Conservation (phyloP, 2,888 invertebrate genomes). For the Laspeyria flexula region DNA sequence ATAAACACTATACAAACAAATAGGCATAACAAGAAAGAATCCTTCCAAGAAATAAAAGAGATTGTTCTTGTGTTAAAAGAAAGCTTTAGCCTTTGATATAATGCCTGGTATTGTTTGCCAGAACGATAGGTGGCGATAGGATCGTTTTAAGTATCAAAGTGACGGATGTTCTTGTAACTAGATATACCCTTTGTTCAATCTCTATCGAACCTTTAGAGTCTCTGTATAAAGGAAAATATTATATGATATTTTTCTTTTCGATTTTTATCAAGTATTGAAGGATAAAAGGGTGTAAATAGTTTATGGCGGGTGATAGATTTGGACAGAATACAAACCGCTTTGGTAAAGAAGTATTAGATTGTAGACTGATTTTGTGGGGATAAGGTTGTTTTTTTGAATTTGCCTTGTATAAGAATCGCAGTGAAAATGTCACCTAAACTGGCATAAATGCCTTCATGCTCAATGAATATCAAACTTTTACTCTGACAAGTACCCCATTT, state of each 20-base stretch:
- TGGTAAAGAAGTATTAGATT: too few relatives aligned
- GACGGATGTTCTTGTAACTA: constrained; percentile 21
- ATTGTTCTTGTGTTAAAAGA: too few relatives aligned
- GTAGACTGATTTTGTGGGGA: too few relatives aligned
- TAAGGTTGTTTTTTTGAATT: too few relatives aligned
- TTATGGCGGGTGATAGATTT: background rate
- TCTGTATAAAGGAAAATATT: constrained; percentile 9
- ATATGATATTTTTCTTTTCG: constrained; percentile 1
- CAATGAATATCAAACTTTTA: too few relatives aligned
- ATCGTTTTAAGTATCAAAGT: constrained; percentile 34
- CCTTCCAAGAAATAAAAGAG: too few relatives aligned
- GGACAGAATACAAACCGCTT: too few relatives aligned
- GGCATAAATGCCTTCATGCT: too few relatives aligned
- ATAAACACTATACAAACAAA: too few relatives aligned
- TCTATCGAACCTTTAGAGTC: constrained; percentile 6
- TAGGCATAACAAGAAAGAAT: background rate
- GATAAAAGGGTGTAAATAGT: background rate
- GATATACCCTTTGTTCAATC: constrained; percentile 29
- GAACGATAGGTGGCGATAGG: constrained; percentile 23
- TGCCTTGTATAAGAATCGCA: too few relatives aligned
- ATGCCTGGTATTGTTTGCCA: constrained; percentile 25
- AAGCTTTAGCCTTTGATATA: constrained; percentile 16
- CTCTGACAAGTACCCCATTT: too few relatives aligned
- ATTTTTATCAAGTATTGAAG: background rate
- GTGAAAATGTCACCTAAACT: too few relatives aligned